Base-by-base conservation (phyloP, 2,113 vertebrate species). In the Nestor notabilis region DNA sequence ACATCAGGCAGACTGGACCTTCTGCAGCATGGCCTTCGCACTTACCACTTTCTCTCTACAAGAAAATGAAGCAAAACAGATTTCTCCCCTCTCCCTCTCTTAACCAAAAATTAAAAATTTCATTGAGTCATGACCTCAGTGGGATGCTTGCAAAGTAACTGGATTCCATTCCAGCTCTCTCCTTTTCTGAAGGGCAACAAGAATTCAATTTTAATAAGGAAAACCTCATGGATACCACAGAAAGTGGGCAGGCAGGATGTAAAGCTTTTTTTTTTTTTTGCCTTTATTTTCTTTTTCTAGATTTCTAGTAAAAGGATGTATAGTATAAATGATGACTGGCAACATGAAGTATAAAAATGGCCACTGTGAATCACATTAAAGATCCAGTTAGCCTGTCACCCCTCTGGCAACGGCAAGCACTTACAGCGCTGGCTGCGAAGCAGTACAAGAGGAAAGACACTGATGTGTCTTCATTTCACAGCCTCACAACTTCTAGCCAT, bases 381-480 rank as follows among this genome's bases (percentile, higher is more conserved):
- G 55, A 65, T 70, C 20, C 49, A 77, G 52, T 52, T 43, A 58
- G 43, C 52, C 44, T 43, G 64, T 55, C 31, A 72, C 10, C 4
- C 44, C 19, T 65, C 64, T 61, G 50, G 52, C 31, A 70, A 66
- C 0, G 8, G 50, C 9, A 41, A 90, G 46, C 20, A 81, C 49
- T 15, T 29, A 75, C 27, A 83, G 41, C 86, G 10, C 23, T 64
- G 20, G 29, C 25, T 83, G 49, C 75, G 65, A 52, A 77, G 27
- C 33, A 27, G 15, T 8, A 69, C 0, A 1, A 76, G 21, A 21
- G 16, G 8, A 78, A 75, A 41, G 33, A 35, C 7, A 82, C 29
- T 17, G 18, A 72, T 1, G 0, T 0, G 0, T 10, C n/a, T 29
- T 76, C 19, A 35, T 69, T 60, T 84, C 10, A 83, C 31, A 65